phyloP scores from a whole-genome alignment of 2,113 vertebrate species.

The Circaetus cinerascens region DNA sequence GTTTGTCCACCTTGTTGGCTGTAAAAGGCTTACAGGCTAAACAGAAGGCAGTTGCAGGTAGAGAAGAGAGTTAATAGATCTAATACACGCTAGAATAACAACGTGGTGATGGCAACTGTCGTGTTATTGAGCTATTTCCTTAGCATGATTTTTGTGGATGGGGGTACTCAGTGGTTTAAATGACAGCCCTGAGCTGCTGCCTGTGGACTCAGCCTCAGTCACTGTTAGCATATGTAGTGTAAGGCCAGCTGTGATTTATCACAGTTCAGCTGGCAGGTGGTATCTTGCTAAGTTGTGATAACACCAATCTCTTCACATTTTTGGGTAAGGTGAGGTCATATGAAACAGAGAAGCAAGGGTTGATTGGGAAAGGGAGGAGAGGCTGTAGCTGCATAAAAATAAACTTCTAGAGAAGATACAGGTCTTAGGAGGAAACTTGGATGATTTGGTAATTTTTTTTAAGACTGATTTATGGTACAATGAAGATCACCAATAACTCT shows the following conservation, averaged over 20 bases:
- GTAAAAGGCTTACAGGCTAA: neutral
- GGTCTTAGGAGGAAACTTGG: neutral
- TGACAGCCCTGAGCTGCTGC: neutral
- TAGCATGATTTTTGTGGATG: neutral
- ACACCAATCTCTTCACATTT: conserved; percentile 22
- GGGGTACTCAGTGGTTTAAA: neutral
- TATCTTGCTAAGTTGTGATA: conserved; percentile 26
- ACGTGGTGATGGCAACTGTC: neutral
- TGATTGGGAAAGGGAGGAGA: neutral
- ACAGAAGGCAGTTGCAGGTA: neutral
- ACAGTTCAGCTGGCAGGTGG: conserved; percentile 24
- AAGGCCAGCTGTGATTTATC: conserved; percentile 39
- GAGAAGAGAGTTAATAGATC: neutral
- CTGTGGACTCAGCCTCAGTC: neutral
- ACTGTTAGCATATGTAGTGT: neutral
- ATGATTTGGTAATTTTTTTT: neutral
- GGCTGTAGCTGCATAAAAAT: neutral
- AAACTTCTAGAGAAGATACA: neutral
- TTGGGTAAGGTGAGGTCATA: neutral
- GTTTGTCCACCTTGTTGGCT: neutral
- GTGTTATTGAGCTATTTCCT: neutral
- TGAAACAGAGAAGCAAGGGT: neutral
- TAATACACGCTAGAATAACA: neutral
- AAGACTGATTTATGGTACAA: neutral
- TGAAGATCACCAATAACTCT: neutral